These are phyloP conservation scores for Phalacrocorax aristotelis DNA, from an alignment of 2,113 vertebrate species.

Conservation along the genomic window DNA sequence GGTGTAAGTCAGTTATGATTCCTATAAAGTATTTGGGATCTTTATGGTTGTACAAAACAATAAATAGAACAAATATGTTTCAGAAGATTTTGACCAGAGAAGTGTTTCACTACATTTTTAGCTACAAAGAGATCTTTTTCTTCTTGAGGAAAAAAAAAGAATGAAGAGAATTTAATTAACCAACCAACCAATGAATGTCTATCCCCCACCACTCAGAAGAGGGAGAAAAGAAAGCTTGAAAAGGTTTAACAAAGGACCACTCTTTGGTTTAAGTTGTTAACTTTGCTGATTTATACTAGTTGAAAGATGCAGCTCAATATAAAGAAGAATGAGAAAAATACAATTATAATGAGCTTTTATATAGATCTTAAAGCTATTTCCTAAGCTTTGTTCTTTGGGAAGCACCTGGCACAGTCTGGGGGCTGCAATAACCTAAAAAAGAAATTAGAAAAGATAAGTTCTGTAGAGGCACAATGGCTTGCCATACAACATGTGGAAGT, in stretches of 20 bases:
- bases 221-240: not conserved
- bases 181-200: not conserved
- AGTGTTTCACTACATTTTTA: not conserved
- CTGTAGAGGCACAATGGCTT: not conserved
- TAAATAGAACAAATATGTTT: not conserved
- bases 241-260: not conserved
- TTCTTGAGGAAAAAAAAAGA: not conserved
- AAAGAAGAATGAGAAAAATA: not conserved
- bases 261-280: not conserved
- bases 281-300: not conserved
- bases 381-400: not conserved
- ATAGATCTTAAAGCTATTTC: conserved; percentile 1
- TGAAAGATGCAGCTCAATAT: not conserved
- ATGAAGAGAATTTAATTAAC: not conserved
- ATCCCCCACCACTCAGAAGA: not conserved
- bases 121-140: not conserved
- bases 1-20: not conserved
- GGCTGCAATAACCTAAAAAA: not conserved
- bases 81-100: not conserved
- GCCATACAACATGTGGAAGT: not conserved
- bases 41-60: not conserved
- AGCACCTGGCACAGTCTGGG: not conserved
- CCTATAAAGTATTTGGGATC: not conserved
- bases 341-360: conserved; percentile 1
- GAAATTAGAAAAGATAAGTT: not conserved